Evolutionary conservation across 2,113 vertebrate species (phyloP), one percentile per base, ranked within the genome.

Genomic region (Okapia johnstoni): DNA sequence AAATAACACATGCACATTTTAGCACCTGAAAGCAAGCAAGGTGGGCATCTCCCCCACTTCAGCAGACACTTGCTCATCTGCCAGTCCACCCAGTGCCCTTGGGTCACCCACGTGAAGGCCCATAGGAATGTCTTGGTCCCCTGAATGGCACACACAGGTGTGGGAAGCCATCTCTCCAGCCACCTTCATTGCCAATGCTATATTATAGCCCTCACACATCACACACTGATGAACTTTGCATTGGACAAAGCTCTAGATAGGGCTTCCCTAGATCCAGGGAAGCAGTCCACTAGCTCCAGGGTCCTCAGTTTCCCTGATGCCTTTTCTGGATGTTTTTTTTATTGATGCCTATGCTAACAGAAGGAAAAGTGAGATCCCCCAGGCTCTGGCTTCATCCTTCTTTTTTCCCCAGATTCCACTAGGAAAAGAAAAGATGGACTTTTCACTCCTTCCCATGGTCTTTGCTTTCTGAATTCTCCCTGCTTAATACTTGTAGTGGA

Each of bases 171-270:
- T 55, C 80, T 43, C 14, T n/a, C 40, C 61, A 83, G 81, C 25
- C 26, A 14, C 81, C 23, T n/a, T 8, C 52, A 57, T 10, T 43
- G 36, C 61, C 19, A 6, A 1, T 30, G 30, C 43, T 25, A 3
- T 1, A 0, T 19, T 28, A 2, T 2, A 14, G 26, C 10, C 43
- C n/a, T 43, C 30, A 60, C 43, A 10, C 7, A 17, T 23, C 25
- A 33, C 28, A 52, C 48, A 11, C 1, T 12, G 36, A 15, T 26
- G 63, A 57, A 33, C 5, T 4, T 46, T 3, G 4, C 28, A 33
- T 10, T 84, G 40, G 16, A 6, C 43, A 25, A 84, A n/a, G 40
- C 40, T 28, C 23, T 43, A 43, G 50, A 3, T 4, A 25, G 57
- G 57, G 11, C 46, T 85, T 81, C 7, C 30, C 50, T 54, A 17